Conservation (phyloP, 2,113 vertebrate genomes). For the Coregonus clupeaformis region DNA sequence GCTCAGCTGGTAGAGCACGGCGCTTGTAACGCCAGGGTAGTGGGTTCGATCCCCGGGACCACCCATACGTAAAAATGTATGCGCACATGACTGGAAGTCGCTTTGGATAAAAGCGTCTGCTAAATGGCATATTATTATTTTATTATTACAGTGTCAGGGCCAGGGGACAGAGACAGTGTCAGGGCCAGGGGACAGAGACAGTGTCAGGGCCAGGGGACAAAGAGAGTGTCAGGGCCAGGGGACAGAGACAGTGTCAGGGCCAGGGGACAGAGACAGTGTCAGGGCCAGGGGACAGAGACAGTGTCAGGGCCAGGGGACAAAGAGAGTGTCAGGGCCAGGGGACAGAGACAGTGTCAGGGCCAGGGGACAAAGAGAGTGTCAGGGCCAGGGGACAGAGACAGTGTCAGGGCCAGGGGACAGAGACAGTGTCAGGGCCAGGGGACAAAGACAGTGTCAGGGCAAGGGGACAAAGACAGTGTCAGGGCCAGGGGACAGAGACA, state of each 20-base stretch:
- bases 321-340: slow-evolving; percentile 32
- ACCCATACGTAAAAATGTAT: too few relatives aligned
- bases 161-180: too few relatives aligned
- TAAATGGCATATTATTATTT: too few relatives aligned
- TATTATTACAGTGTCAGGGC: too few relatives aligned
- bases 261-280: slow-evolving; percentile 29
- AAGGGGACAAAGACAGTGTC: slow-evolving; percentile 28
- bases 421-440: neutral
- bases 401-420: slow-evolving; percentile 37
- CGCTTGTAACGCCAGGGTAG: too few relatives aligned
- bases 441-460: slow-evolving; percentile 35
- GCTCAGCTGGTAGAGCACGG: too few relatives aligned
- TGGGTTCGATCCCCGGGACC: too few relatives aligned
- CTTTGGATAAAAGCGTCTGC: too few relatives aligned
- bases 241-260: too few relatives aligned
- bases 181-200: too few relatives aligned
- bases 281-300: neutral
- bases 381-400: slow-evolving; percentile 19
- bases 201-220: slow-evolving; percentile 45
- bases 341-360: neutral
- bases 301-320: neutral
- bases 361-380: slow-evolving; percentile 28
- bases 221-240: neutral
- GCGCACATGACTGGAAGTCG: too few relatives aligned
- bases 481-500: slow-evolving; percentile 19